Percentiles rank a stretch among this genome's conserved stretches.
Evolutionary conservation across 2,888 invertebrate genomes (phyloP).

Genomic region (Cosmia trapezina): DNA sequence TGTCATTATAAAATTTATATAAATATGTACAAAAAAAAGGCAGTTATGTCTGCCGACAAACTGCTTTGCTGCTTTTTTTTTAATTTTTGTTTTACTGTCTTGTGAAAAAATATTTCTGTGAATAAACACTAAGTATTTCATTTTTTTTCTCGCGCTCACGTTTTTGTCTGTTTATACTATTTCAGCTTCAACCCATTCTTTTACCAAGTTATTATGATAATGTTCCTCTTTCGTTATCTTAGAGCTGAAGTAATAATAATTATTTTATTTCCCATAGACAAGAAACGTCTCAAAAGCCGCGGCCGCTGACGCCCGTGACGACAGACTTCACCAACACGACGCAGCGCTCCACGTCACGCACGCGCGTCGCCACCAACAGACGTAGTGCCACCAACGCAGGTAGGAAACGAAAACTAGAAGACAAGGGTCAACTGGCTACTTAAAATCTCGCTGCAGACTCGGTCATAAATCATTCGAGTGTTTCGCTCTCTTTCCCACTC

Average conservation of each 20-base stretch:
- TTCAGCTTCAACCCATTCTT: not conserved
- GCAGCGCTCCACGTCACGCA: conserved; percentile 91
- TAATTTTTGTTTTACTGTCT: too few relatives aligned
- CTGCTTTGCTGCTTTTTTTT: too few relatives aligned
- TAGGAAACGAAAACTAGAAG: not conserved
- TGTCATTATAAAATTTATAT: too few relatives aligned
- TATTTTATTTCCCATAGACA: conserved; percentile 74
- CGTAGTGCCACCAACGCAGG: conserved; percentile 72
- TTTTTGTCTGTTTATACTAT: not conserved
- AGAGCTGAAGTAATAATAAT: not conserved
- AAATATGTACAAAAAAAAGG: too few relatives aligned
- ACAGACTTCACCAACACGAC: conserved; percentile 89
- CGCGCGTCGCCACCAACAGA: conserved; percentile 91
- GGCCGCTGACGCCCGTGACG: conserved; percentile 84
- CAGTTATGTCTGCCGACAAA: too few relatives aligned
- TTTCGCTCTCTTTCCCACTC: too few relatives aligned
- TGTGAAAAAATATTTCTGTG: too few relatives aligned
- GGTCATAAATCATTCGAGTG: too few relatives aligned
- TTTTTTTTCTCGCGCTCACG: too few relatives aligned
- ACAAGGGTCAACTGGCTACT: too few relatives aligned
- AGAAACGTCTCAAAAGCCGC: conserved; percentile 81
- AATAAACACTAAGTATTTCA: too few relatives aligned
- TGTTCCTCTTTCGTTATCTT: not conserved
- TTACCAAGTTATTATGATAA: not conserved
- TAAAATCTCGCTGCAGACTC: too few relatives aligned